Evolutionary conservation across 2,888 invertebrate species (phyloP), one percentile per base, ranked within the genome.

Genomic region (Rhagium mordax): DNA sequence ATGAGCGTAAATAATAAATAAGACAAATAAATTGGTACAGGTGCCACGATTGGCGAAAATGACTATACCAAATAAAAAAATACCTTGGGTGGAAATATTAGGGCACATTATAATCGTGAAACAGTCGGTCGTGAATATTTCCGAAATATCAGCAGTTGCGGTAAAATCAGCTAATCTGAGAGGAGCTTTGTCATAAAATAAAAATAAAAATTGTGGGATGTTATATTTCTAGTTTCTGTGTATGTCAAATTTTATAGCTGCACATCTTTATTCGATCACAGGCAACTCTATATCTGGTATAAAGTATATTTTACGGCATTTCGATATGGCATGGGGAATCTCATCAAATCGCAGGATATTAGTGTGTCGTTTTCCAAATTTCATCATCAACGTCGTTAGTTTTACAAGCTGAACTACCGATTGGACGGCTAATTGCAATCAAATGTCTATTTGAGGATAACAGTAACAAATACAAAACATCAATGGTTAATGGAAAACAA

Each of bases 251-350:
- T 79, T 79, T 79, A 79, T 72, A 60, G 72, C 64, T 55, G 74
- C 68, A 75, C 75, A 76, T 79, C 74, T 72, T 78, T 76, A 75
- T 76, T 76, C 77, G 78, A 79, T 78, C 76, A 75, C 68, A 71
- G 55, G 16, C 65, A 72, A 62, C 66, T 77, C 76, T 78, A 76
- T 78, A 79, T 72, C 73, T 21, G 67, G 61, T 74, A 78, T 79
- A 78, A 77, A 77, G 74, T 78, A 75, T 75, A 74, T 75, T 79
- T 79, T 79, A 79, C 72, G 78, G 76, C 71, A 69, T 73, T 76
- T 77, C 75, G 75, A 76, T 78, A 75, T 74, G 70, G 69, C 75
- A 76, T 71, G 71, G 73, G 75, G 75, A 79, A 78, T 78, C 78
- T 78, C 75, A 76, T 78, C 75, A 78, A 74, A 68, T 65, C 70